Base-by-base conservation (phyloP, 1,140 invertebrate genomes). In the Ceratosolen solmsi region DNA sequence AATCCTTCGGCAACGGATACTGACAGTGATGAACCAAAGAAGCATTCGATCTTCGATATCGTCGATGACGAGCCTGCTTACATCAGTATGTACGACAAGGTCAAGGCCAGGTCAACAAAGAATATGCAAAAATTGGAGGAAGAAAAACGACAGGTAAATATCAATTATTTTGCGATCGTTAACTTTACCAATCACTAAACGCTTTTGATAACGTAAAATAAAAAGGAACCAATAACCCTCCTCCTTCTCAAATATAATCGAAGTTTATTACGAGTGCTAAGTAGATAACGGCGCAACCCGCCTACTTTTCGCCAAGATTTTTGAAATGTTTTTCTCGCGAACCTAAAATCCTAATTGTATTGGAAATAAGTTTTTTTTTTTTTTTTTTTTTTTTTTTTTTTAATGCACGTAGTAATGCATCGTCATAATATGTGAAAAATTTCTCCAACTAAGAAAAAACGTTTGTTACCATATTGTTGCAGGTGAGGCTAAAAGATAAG, bases 21-120 rank as follows among this genome's bases (percentile, higher is more conserved):
- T 51, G 95, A 96, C 86, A 95, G 95, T 88, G 94, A 94, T 84
- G 94, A 94, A 85, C 94, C 94, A 65, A 95, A 97, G 88, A 97
- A 96, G 90, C 96, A 96, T 92, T 97, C 96, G n/a, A 97, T 97
- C 84, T 98, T 97, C 90, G 96, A 97, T 88, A 97, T 97, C 81
- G 94, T 96, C 33, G 96, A 97, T 86, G 96, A 98, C 86, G 97
- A 96, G 83, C 96, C 96, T 4, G 95, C 95, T 20, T 98, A 98
- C 88, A 97, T 98, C 81, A 99, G 98, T 49, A 99, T 99, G 98
- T 99, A 99, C 89, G 98, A 99, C 89, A 99, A 99, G 91, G 97
- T 99, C 0, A 99, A 99, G 91, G 96, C 97, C 5, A 94, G 98
- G 60, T 98, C 97, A 36, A 98, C 96, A 78, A 97, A 97, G 89